These are phyloP conservation scores for Lottia gigantea DNA, from an alignment of 2,888 invertebrate species.

Conservation along the genomic window DNA sequence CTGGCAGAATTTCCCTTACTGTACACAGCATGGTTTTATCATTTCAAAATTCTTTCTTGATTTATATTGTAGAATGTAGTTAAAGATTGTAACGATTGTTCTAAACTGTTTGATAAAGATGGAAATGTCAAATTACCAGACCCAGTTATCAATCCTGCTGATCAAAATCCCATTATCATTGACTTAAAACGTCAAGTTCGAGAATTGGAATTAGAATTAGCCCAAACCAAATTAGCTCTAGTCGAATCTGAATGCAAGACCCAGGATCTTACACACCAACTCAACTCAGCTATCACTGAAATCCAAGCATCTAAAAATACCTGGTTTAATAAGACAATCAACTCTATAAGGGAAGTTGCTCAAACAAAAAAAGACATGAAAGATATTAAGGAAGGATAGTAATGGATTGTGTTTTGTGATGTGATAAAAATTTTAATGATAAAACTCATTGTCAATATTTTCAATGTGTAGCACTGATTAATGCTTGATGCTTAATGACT, in stretches of 20 bases:
- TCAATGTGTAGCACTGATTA: too few species aligned
- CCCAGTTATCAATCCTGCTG: conserved; percentile 44
- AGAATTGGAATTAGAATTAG: conserved; percentile 93
- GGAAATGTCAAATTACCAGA: conserved; percentile 54
- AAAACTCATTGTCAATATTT: too few species aligned
- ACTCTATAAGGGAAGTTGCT: conserved; percentile 72
- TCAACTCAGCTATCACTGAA: conserved; percentile 84
- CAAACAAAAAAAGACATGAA: conserved; percentile 44
- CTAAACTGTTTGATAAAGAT: conserved; percentile 54
- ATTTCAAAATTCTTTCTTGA: too few species aligned
- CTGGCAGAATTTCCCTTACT: too few species aligned
- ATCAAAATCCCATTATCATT: conserved; percentile 49
- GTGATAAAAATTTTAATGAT: too few species aligned
- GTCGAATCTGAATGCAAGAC: conserved; percentile 97
- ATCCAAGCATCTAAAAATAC: conserved; percentile 78
- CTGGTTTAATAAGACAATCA: conserved; percentile 93
- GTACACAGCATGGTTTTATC: too few species aligned
- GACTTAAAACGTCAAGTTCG: conserved; percentile 68
- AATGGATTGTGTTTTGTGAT: too few species aligned
- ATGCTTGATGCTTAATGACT: too few species aligned
- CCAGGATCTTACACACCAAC: conserved; percentile 89
- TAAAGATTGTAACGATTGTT: conserved; percentile 58
- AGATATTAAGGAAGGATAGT: conserved; percentile 41
- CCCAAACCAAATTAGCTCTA: conserved; percentile 94
- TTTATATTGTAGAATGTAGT: conserved; percentile 38